These are phyloP conservation scores for Murina feae DNA, from an alignment of 2,113 vertebrate species.

Conservation along the genomic window DNA sequence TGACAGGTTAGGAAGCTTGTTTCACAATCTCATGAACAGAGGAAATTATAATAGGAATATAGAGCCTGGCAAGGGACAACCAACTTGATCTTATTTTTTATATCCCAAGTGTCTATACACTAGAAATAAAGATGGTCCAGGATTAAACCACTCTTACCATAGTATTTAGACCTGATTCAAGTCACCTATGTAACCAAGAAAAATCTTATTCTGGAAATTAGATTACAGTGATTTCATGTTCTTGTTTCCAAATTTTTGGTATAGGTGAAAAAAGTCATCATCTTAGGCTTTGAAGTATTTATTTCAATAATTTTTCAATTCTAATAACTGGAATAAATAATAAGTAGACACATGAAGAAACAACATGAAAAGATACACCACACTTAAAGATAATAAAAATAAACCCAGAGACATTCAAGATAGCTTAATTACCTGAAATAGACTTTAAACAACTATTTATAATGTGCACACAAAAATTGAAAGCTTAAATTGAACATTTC, in stretches of 20 bases:
- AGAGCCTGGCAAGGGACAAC: not conserved
- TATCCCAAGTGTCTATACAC: not conserved
- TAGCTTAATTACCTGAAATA: not conserved
- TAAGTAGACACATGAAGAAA: conserved; percentile 4
- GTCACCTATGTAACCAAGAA: not conserved
- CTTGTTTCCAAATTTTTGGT: not conserved
- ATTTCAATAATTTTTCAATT: conserved; percentile 22
- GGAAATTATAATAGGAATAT: not conserved
- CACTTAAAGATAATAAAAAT: not conserved
- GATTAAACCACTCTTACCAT: not conserved
- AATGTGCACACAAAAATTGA: not conserved
- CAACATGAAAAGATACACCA: not conserved
- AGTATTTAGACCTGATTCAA: not conserved
- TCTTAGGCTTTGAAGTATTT: not conserved
- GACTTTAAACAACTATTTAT: not conserved
- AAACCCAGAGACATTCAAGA: not conserved
- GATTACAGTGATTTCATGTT: conserved; percentile 3
- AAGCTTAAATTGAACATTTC: conserved; percentile 1
- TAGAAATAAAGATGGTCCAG: not conserved
- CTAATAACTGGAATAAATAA: not conserved
- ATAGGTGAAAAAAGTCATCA: not conserved
- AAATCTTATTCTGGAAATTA: not conserved
- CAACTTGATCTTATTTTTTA: not conserved
- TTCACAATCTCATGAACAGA: not conserved
- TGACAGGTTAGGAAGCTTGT: not conserved